Evolutionary conservation across 2,113 vertebrate genomes (phyloP).

Genomic region (Cyanoderma ruficeps): DNA sequence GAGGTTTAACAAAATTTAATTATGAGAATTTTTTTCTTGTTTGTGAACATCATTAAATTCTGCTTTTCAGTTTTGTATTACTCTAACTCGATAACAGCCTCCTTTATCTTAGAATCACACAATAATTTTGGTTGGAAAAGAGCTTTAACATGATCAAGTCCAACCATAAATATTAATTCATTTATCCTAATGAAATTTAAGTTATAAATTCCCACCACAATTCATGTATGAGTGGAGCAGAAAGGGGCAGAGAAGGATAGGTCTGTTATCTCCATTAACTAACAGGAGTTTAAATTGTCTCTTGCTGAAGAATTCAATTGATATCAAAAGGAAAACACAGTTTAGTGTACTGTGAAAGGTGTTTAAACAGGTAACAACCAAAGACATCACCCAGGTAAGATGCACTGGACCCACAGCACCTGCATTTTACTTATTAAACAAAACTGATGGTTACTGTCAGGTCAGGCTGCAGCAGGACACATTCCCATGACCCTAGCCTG

Average conservation of each 20-base stretch:
- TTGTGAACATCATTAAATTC: background rate
- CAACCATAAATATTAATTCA: background rate
- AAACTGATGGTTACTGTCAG: background rate
- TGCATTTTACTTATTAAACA: background rate
- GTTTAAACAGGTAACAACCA: background rate
- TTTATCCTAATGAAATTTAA: background rate
- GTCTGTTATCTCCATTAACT: background rate
- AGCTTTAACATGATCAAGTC: background rate
- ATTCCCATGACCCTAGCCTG: background rate
- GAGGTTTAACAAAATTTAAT: background rate
- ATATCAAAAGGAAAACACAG: background rate
- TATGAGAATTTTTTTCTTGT: background rate
- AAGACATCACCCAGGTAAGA: background rate
- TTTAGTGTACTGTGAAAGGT: background rate
- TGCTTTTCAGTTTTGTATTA: background rate
- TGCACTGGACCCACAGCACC: background rate
- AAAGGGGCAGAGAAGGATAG: background rate
- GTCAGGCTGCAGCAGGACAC: background rate
- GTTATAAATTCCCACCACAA: background rate
- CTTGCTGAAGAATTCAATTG: background rate
- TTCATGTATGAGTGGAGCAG: background rate
- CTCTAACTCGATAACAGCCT: background rate
- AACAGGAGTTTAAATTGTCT: background rate
- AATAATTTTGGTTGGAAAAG: background rate
- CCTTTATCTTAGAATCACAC: background rate